Conservation (phyloP, 37 sponge, comb jelly and placozoan species). For the Eunapius fragilis region DNA sequence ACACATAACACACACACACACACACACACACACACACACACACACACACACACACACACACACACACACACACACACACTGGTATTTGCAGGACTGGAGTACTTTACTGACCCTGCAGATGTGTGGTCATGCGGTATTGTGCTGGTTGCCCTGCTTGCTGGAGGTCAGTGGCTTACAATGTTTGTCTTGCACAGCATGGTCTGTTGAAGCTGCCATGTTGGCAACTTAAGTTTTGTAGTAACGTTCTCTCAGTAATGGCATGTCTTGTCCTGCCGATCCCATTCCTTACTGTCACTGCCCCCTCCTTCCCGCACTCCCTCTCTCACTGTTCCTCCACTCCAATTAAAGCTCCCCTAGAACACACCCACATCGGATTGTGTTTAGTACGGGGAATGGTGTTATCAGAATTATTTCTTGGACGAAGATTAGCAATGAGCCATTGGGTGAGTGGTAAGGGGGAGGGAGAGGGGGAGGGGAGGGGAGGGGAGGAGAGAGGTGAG, state of each 20-base stretch:
- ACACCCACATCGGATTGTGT: constrained; percentile 76
- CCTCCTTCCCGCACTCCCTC: too few relatives aligned
- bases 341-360: constrained; percentile 94
- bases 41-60: too few relatives aligned
- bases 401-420: constrained; percentile 80
- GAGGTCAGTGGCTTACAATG: constrained; percentile 37
- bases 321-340: neutral
- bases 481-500: too few relatives aligned
- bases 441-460: constrained; percentile 43
- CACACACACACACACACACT: constrained; percentile 19
- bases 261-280: too few relatives aligned
- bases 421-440: constrained; percentile 86
- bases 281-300: too few relatives aligned
- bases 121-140: constrained; percentile 98
- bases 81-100: constrained; percentile 80
- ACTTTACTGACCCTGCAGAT: constrained; percentile 92
- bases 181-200: too few relatives aligned
- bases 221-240: too few relatives aligned
- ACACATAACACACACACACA: too few relatives aligned
- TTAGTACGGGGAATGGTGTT: constrained; percentile 76
- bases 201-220: too few relatives aligned
- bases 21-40: too few relatives aligned
- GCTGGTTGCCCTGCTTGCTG: constrained; percentile 89
- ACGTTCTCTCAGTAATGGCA: too few relatives aligned
- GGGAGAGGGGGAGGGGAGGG: too few relatives aligned